A percentile compares a stretch with the other conserved stretches of the same genome.
These are phyloP conservation scores for Lordiphosa collinella DNA, from an alignment of 1,140 invertebrate species.

Conservation along the genomic window DNA sequence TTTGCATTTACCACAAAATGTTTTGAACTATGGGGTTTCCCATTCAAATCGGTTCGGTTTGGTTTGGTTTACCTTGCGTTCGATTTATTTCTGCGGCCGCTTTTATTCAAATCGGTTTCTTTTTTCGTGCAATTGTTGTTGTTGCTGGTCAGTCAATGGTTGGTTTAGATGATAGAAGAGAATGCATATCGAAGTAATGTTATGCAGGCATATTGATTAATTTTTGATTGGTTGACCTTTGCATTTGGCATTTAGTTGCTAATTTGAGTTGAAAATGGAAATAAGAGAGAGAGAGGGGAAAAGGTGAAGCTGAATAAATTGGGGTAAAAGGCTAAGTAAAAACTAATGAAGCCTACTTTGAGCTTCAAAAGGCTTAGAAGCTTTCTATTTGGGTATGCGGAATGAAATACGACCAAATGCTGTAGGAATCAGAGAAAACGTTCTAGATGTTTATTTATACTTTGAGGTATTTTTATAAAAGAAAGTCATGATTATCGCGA, in stretches of 20 bases:
- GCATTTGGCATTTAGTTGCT: conserved; percentile 49
- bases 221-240: conserved; percentile 67
- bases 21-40: conserved; percentile 64
- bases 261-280: conserved; percentile 22
- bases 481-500: too few relatives aligned
- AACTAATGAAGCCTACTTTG: too few relatives aligned
- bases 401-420: too few relatives aligned
- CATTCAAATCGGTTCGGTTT: conserved; percentile 8
- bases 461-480: too few relatives aligned
- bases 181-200: not conserved
- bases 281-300: not conserved
- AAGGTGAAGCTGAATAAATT: too few relatives aligned
- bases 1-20: conserved; percentile 76
- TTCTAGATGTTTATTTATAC: too few relatives aligned
- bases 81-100: conserved; percentile 61
- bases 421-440: too few relatives aligned
- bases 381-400: too few relatives aligned
- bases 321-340: too few relatives aligned
- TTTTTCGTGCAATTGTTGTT: too few relatives aligned
- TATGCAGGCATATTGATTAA: conserved; percentile 62
- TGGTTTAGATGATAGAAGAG: not conserved
- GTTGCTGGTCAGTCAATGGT: not conserved
- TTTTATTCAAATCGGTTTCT: conserved; percentile 63
- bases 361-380: too few relatives aligned
- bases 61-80: conserved; percentile 52